Evolutionary conservation across 1,140 invertebrate species (phyloP).

Genomic region (Stenopsyche tienmushanensis): DNA sequence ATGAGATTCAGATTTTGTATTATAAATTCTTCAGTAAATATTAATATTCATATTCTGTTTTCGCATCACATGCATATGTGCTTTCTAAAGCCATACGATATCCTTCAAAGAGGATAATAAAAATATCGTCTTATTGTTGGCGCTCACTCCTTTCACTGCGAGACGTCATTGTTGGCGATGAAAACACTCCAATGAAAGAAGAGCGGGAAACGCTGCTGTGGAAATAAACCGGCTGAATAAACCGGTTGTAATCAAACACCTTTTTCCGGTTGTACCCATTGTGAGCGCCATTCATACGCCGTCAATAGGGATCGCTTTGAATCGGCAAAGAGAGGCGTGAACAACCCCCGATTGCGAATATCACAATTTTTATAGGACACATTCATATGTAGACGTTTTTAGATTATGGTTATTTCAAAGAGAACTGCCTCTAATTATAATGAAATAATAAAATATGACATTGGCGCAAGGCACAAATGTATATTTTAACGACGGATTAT

Average conservation of each 20-base stretch:
- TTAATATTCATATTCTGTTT: no score
- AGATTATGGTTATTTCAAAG: no score
- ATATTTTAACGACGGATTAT: slow-evolving; percentile 31
- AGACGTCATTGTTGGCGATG: slow-evolving; percentile 6
- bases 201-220: not conserved
- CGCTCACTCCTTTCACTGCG: slow-evolving; percentile 7
- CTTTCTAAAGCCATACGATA: no score
- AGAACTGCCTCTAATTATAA: no score
- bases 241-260: slow-evolving; percentile 39
- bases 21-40: no score
- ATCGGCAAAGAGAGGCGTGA: slow-evolving; percentile 33
- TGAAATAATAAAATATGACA: slow-evolving; percentile 8
- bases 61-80: no score
- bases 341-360: slow-evolving; percentile 2
- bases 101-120: no score
- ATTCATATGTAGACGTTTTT: no score
- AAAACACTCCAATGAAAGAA: not conserved
- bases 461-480: not conserved
- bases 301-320: slow-evolving; percentile 17
- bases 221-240: slow-evolving; percentile 5
- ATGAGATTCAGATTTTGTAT: no score
- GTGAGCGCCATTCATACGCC: not conserved
- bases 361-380: no score
- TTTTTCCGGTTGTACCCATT: slow-evolving; percentile 35
- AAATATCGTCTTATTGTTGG: not conserved